phyloP scores from a whole-genome alignment of 1,140 invertebrate genomes.

The Yoshiicerus persimilis region DNA sequence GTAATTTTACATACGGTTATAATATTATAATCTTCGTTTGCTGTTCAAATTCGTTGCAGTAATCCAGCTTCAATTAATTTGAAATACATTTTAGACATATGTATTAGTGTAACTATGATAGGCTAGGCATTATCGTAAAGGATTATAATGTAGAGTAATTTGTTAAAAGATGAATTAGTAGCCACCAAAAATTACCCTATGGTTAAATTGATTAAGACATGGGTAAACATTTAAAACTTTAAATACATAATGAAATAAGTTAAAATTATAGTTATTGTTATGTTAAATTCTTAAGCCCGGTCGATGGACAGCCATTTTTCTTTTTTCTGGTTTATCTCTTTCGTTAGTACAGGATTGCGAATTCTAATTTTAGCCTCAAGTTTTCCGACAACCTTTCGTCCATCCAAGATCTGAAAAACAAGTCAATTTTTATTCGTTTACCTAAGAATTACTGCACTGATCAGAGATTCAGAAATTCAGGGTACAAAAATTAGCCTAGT shows the following conservation, averaged over 20 bases:
- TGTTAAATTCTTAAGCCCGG: conserved; percentile 26
- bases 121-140: too few species aligned
- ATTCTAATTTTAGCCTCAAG: conserved; percentile 87
- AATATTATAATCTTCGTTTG: too few species aligned
- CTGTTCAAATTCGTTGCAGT: too few species aligned
- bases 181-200: too few species aligned
- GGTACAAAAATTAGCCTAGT: too few species aligned
- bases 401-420: conserved; percentile 75
- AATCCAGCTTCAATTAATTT: too few species aligned
- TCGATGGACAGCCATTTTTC: conserved; percentile 87
- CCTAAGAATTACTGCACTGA: neutral
- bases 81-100: too few species aligned
- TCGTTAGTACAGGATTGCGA: conserved; percentile 84
- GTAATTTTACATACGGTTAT: too few species aligned
- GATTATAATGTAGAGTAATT: too few species aligned
- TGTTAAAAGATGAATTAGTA: too few species aligned
- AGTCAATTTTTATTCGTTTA: neutral
- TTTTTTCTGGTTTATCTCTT: conserved; percentile 84
- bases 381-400: conserved; percentile 81
- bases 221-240: neutral
- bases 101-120: too few species aligned
- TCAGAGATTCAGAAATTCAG: neutral
- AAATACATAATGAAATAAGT: neutral
- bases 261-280: neutral
- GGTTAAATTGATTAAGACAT: too few species aligned